These are phyloP conservation scores for Phenganax marumi DNA, from an alignment of 92 coral and sea anemone species.

Conservation along the genomic window DNA sequence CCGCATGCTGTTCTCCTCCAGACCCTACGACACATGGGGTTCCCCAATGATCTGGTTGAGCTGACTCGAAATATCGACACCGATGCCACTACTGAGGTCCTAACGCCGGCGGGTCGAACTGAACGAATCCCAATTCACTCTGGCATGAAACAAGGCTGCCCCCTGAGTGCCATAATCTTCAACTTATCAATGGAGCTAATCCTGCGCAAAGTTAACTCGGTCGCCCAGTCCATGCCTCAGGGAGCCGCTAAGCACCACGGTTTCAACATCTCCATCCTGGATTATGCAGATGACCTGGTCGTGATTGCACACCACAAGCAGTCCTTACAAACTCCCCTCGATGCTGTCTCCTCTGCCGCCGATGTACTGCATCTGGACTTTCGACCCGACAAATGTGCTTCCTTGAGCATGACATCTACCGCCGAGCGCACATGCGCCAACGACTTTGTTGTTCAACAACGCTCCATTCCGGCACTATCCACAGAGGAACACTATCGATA, in stretches of 20 bases:
- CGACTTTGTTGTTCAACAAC: not conserved
- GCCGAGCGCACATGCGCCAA: not conserved
- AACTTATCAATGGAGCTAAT: conserved; percentile 14
- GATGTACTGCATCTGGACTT: too few relatives aligned
- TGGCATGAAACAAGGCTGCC: too few relatives aligned
- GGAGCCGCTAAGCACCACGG: not conserved
- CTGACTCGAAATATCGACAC: not conserved
- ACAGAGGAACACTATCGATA: conserved; percentile 34
- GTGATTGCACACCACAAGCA: too few relatives aligned
- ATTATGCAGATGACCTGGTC: not conserved
- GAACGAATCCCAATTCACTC: too few relatives aligned
- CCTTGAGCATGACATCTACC: not conserved
- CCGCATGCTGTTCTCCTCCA: too few relatives aligned
- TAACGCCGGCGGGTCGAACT: not conserved
- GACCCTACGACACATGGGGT: too few relatives aligned
- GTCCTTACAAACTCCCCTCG: too few relatives aligned
- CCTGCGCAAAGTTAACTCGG: not conserved
- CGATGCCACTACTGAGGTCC: conserved; percentile 19
- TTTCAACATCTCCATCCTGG: not conserved
- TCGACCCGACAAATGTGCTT: conserved; percentile 3
- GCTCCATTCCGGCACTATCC: not conserved
- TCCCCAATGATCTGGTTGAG: too few relatives aligned
- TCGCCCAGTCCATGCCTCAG: not conserved
- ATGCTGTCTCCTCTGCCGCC: too few relatives aligned
- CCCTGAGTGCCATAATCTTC: conserved; percentile 25